Conservation (phyloP, 2,113 vertebrate species). For the Phalacrocorax carbo region DNA sequence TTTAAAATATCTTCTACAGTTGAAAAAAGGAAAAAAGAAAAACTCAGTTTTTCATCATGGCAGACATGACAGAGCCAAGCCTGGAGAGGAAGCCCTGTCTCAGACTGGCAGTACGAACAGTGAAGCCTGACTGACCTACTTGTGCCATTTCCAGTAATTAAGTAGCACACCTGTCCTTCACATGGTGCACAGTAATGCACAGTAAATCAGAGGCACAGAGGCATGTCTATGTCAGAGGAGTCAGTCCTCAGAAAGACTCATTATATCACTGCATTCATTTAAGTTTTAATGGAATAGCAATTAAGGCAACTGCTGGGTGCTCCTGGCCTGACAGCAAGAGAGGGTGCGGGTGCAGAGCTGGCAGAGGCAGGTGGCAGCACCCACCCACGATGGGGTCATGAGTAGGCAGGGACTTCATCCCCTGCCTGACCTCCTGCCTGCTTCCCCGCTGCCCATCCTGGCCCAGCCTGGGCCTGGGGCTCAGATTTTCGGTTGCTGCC, state of each 20-base stretch:
- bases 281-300: background rate
- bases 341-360: background rate
- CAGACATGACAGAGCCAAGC: background rate
- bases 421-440: background rate
- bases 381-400: fast-evolving
- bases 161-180: background rate
- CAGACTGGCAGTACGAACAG: background rate
- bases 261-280: background rate
- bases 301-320: background rate
- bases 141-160: background rate
- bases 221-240: background rate
- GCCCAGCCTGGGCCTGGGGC: background rate
- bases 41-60: background rate
- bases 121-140: background rate
- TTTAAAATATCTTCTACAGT: background rate
- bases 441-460: too few relatives aligned
- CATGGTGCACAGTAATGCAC: background rate
- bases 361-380: background rate
- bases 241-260: background rate
- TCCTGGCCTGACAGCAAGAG: background rate
- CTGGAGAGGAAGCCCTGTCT: background rate
- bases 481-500: background rate
- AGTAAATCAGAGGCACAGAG: background rate
- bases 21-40: background rate
- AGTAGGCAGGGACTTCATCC: background rate